Base-by-base conservation (phyloP, 2,888 invertebrate genomes). In the Drosophila monieri region DNA sequence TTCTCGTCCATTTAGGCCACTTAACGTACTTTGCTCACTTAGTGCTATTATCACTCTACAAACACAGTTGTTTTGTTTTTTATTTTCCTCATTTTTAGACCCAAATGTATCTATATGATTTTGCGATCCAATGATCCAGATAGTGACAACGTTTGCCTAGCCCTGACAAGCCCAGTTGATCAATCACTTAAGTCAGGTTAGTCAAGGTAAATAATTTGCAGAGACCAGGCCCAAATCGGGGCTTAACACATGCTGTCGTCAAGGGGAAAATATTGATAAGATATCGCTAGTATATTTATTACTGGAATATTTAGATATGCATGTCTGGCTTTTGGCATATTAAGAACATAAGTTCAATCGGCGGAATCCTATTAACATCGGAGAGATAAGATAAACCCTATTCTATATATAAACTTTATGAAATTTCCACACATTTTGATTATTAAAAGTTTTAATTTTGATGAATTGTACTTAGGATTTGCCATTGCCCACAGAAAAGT, bases 171-270 rank as follows among this genome's bases (percentile, higher is more conserved):
- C 58, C 64, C 60, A 47, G 37, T 60, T 53, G 66, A 76, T 85
- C 80, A 86, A 86, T 86, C 85, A 84, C 27, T 27, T 9, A 27
- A 27, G 27, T 27, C 32, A 39, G 30, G 32, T 64, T 49, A 85
- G 79, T 21, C 58, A 49, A 18, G 14, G 64, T 51, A 80, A 85
- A 80, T 85, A 73, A 44, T 83, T 79, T 58, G 58, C 66, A 66
- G 54, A 52, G 37, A 30, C 37, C 46, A 10, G 15, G 12, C 23
- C 51, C 15, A 10, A 53, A 46, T 37, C 46, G 66, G 30, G 30
- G n/a, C 10, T 32, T 27, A 18, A 41, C 32, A 32, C 23, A n/a
- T 12, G 21, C 48, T 49, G 61, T 61, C 35, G 27, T 30, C 43
- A 47, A 25, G 53, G 5, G 67, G 14, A 12, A 32, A 41, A 66